These are phyloP conservation scores for Lithosia quadra DNA, from an alignment of 2,888 invertebrate genomes.

Conservation along the genomic window DNA sequence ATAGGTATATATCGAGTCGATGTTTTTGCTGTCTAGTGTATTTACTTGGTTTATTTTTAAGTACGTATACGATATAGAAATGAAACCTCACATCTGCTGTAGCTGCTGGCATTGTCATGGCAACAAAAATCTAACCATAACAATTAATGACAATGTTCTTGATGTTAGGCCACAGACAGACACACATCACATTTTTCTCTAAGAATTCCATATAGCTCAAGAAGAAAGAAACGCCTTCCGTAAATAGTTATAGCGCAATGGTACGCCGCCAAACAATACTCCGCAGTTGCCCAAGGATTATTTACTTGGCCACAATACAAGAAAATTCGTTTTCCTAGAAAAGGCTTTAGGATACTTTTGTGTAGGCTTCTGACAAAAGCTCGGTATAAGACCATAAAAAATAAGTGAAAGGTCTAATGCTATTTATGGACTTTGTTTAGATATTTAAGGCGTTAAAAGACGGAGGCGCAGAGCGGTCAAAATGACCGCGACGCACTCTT, in stretches of 20 bases:
- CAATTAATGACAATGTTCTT: too few relatives aligned
- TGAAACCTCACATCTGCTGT: too few relatives aligned
- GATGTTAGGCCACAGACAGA: neutral
- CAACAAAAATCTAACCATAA: too few relatives aligned
- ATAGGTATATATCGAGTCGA: too few relatives aligned
- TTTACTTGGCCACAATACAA: conserved; percentile 7
- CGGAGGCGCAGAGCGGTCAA: too few relatives aligned
- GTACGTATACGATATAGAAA: too few relatives aligned
- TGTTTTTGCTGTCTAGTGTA: too few relatives aligned
- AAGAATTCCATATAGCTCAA: neutral
- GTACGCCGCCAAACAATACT: conserved; percentile 10
- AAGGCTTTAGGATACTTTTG: conserved; percentile 22
- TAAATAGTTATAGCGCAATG: conserved; percentile 6
- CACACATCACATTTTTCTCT: neutral
- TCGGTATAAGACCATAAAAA: conserved; percentile 6
- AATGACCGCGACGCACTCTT: too few relatives aligned
- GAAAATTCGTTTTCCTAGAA: conserved; percentile 18
- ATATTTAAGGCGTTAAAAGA: too few relatives aligned
- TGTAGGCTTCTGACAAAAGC: conserved; percentile 10
- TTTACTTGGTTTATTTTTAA: too few relatives aligned
- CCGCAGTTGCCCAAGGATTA: conserved; percentile 5
- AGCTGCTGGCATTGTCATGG: too few relatives aligned
- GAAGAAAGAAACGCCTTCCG: neutral
- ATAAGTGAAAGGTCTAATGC: conserved; percentile 4
- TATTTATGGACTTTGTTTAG: neutral